Conservation (phyloP, 2,113 vertebrate species). For the Protobothrops mucrosquamatus region DNA sequence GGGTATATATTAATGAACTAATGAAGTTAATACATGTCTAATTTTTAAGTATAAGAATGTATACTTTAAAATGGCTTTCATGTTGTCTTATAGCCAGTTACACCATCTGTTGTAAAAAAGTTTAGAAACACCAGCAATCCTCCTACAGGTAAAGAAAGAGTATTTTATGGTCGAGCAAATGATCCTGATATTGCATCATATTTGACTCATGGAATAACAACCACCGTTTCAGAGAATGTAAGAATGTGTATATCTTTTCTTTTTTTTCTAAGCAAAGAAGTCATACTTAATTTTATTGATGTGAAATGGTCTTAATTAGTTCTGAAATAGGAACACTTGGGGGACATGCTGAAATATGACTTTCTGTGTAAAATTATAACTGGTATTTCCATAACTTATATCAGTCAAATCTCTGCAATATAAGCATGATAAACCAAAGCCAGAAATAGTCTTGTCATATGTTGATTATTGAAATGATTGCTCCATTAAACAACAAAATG, state of each 20-base stretch:
- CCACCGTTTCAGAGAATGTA: constrained; percentile 64
- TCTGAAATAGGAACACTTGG: background rate
- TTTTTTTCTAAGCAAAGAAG: background rate
- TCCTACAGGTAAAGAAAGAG: constrained; percentile 68
- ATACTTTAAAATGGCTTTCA: constrained; percentile 21
- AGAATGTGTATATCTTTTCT: constrained; percentile 42
- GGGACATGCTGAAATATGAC: background rate
- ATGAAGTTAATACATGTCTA: background rate
- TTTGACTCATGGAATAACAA: constrained; percentile 76
- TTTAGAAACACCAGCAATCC: constrained; percentile 73
- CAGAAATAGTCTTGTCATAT: background rate
- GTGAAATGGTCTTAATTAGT: background rate
- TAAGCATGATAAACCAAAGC: background rate
- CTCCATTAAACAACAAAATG: background rate
- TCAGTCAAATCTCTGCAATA: background rate
- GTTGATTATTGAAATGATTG: background rate
- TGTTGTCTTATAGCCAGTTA: constrained; percentile 68
- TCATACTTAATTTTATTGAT: background rate
- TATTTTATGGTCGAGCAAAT: constrained; percentile 77
- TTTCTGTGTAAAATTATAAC: background rate
- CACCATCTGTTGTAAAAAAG: constrained; percentile 73
- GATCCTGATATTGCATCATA: constrained; percentile 76
- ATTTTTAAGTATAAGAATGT: background rate
- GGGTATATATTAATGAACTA: background rate
- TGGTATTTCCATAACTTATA: background rate